Evolutionary conservation across 2,113 vertebrate genomes (phyloP), one percentile per base, ranked within the genome.

Genomic region (Pedionomus torquatus): DNA sequence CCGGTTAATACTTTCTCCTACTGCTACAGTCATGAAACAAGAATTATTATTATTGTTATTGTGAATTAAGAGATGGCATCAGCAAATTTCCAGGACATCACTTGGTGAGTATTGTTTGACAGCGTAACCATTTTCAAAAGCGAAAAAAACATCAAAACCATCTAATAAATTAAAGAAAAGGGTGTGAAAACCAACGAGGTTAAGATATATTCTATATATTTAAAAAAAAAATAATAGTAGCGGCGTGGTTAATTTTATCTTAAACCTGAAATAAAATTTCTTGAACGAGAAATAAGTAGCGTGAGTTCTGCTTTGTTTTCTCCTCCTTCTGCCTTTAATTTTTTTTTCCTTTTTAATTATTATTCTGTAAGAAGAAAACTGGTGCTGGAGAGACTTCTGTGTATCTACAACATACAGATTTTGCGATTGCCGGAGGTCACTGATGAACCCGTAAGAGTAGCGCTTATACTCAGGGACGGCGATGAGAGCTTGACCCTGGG

Each of bases 71-170:
- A 86, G 7, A 87, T 51, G 21, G 69, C 17, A 95, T 75, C 6
- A 89, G 87, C 3, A 86, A 97, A 90, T 97, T 97, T 91, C 97
- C 91, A 37, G 87, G 46, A 51, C 80, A 52, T 97, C 79, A 16
- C 41, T 51, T 49, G 84, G 55, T 33, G 66, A 90, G 6, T 68
- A 90, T 4, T 68, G 26, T 33, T 75, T 31, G 17, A 64, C 3
- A 28, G 13, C 2, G 1, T 65, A 39, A 20, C 7, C 8, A 17
- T 1, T 51, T 80, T 68, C 9, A 72, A 4, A 7, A 49, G 72
- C 35, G 2, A 52, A 57, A 69, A 87, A 17, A 10, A 76, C 58
- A 9, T 16, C 1, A 3, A 0, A 68, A 68, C 41, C 3, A 3
- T 5, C 7, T 4, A 60, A 30, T 10, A 89, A 81, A 37, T 46